These are phyloP conservation scores for Drosophila sproati DNA, from an alignment of 1,140 invertebrate genomes.

Conservation along the genomic window DNA sequence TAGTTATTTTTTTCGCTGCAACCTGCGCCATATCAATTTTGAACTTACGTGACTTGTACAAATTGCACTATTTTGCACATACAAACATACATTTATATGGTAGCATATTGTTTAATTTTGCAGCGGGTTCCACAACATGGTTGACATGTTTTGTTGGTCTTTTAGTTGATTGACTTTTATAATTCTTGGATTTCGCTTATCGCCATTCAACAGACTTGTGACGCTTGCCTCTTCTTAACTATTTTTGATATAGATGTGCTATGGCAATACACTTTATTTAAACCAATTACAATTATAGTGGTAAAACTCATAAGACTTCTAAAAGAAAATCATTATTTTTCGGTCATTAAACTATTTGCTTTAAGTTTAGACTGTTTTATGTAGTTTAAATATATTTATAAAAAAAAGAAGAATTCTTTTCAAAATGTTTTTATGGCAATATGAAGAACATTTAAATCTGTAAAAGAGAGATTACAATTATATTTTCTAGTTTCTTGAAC, in stretches of 20 bases:
- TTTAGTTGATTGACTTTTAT: conserved; percentile 3
- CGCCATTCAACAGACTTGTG: conserved; percentile 11
- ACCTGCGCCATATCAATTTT: conserved; percentile 65
- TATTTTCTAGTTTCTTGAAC: no score
- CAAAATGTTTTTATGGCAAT: no score
- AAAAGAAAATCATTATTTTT: no score
- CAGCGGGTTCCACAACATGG: conserved; percentile 17
- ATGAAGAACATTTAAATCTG: no score
- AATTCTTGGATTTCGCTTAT: conserved; percentile 45
- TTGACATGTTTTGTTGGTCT: conserved; percentile 12
- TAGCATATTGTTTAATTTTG: conserved; percentile 13
- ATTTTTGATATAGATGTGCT: neutral
- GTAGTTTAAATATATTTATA: no score
- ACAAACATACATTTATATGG: conserved; percentile 14
- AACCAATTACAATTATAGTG: no score
- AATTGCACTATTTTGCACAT: conserved; percentile 66
- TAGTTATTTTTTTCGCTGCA: conserved; percentile 26
- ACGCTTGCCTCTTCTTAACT: neutral
- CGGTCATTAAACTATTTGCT: no score
- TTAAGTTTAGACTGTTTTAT: no score
- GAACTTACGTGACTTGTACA: conserved; percentile 73
- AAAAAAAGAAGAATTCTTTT: no score
- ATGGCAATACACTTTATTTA: no score
- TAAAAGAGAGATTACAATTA: no score
- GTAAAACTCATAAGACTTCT: no score